Conservation (phyloP, 2,113 vertebrate genomes). For the Rhinichthys klamathensis region DNA sequence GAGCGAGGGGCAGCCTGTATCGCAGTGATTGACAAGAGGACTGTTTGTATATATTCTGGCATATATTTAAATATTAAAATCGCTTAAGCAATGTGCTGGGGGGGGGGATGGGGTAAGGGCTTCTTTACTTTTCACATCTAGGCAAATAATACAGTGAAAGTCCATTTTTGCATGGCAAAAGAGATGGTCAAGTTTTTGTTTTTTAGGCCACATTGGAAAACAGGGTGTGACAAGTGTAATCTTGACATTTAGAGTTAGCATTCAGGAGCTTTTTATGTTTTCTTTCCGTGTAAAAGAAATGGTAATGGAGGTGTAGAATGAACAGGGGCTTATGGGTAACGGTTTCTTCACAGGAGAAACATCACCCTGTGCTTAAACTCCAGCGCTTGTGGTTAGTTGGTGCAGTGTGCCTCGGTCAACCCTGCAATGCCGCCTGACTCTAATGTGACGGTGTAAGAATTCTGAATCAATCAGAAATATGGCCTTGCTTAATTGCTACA, state of each 20-base stretch:
- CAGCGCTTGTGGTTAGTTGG: not conserved
- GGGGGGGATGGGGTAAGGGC: slow-evolving; percentile 18
- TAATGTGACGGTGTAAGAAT: not conserved
- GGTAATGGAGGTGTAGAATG: slow-evolving; percentile 14
- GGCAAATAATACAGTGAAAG: not conserved
- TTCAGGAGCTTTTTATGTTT: slow-evolving; percentile 36
- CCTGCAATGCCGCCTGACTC: not conserved
- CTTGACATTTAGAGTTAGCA: slow-evolving; percentile 34
- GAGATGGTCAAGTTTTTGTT: slow-evolving; percentile 47
- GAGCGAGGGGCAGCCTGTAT: slow-evolving; percentile 52
- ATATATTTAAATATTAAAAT: slow-evolving; percentile 68
- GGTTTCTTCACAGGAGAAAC: not conserved
- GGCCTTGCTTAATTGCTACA: not conserved
- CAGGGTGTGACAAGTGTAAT: slow-evolving; percentile 69
- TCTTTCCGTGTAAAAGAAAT: slow-evolving; percentile 32
- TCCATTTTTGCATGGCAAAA: slow-evolving; percentile 52
- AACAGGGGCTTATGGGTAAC: slow-evolving; percentile 10
- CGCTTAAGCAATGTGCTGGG: slow-evolving; percentile 58
- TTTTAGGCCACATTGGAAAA: slow-evolving; percentile 57
- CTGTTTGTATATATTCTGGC: slow-evolving; percentile 75
- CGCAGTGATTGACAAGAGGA: slow-evolving; percentile 43
- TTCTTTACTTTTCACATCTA: slow-evolving; percentile 12
- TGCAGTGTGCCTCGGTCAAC: not conserved
- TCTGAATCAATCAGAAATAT: slow-evolving; percentile 24
- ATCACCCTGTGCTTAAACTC: not conserved